Percentiles rank a stretch among this genome's conserved stretches.
Evolutionary conservation across 2,797 vertebrate species (phyloP).

Genomic region (Esox masquinongy): DNA sequence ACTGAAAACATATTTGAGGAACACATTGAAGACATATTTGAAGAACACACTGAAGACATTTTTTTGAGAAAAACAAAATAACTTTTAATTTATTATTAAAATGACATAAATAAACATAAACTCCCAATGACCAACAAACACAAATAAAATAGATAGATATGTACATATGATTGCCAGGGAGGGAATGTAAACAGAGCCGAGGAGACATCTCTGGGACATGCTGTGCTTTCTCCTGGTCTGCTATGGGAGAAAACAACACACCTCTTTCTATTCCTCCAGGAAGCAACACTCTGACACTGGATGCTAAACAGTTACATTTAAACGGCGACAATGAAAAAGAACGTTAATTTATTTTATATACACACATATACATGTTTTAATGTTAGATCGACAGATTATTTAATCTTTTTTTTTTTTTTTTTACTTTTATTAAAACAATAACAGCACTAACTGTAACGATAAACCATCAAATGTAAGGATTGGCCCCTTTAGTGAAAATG

Average conservation of each 20-base stretch:
- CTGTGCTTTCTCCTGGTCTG: constrained; percentile 21
- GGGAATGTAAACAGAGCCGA: constrained; percentile 17
- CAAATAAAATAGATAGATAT: constrained; percentile 80
- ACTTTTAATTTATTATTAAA: constrained; percentile 84
- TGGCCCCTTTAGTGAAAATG: constrained; percentile 4
- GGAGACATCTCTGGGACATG: not conserved
- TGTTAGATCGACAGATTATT: constrained; percentile 56
- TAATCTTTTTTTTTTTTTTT: constrained; percentile 7
- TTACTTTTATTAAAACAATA: constrained; percentile 31
- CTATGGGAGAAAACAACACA: constrained; percentile 52
- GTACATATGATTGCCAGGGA: constrained; percentile 63
- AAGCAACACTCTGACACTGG: constrained; percentile 38
- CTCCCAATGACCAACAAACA: constrained; percentile 71
- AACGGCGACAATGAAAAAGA: constrained; percentile 47
- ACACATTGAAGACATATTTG: not conserved
- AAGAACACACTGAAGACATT: not conserved
- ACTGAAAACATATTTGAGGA: no score
- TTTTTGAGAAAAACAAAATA: constrained; percentile 58
- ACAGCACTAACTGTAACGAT: constrained; percentile 33
- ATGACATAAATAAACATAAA: constrained; percentile 81
- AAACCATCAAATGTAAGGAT: constrained; percentile 17
- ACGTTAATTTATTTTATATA: constrained; percentile 80
- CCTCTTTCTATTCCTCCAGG: constrained; percentile 36
- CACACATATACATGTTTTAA: constrained; percentile 74
- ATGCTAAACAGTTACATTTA: constrained; percentile 54